These are phyloP conservation scores for Macrocentrus cingulum DNA, from an alignment of 1,140 invertebrate species.

Conservation along the genomic window DNA sequence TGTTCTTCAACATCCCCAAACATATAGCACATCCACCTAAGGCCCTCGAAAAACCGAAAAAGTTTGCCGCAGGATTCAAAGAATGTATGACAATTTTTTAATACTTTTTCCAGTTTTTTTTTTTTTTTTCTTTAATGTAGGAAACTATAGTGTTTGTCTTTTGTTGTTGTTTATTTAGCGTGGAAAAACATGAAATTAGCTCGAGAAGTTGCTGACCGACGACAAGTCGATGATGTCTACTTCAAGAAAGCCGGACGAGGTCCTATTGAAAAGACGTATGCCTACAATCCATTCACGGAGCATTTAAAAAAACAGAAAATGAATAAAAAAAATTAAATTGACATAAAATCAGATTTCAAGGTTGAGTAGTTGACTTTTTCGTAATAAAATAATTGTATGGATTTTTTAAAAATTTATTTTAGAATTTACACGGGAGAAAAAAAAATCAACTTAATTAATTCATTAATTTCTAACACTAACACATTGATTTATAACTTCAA, in stretches of 20 bases:
- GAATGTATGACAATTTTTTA: slow-evolving; percentile 68
- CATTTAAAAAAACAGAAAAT: slow-evolving; percentile 12
- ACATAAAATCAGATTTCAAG: not conserved
- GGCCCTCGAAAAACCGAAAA: slow-evolving; percentile 66
- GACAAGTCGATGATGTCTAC: slow-evolving; percentile 72
- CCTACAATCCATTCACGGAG: slow-evolving; percentile 78
- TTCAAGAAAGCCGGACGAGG: slow-evolving; percentile 84
- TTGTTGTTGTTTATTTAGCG: slow-evolving; percentile 60
- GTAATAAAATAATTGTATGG: slow-evolving; percentile 17
- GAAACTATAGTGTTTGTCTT: slow-evolving; percentile 21
- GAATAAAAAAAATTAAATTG: not conserved
- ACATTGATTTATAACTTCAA: slow-evolving; percentile 95
- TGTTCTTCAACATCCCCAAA: slow-evolving; percentile 78
- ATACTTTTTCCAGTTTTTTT: slow-evolving; percentile 17
- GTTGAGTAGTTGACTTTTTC: not conserved
- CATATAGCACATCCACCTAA: slow-evolving; percentile 65
- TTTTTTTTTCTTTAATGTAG: too few relatives aligned
- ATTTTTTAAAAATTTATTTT: too few relatives aligned
- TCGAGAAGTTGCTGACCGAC: slow-evolving; percentile 74
- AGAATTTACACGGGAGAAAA: not conserved
- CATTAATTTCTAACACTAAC: slow-evolving; percentile 51
- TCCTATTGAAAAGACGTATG: slow-evolving; percentile 83
- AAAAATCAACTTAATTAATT: slow-evolving; percentile 19
- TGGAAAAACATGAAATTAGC: slow-evolving; percentile 83
- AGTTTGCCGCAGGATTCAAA: slow-evolving; percentile 76